A percentile compares a stretch with the other conserved stretches of the same genome.
Evolutionary conservation across 2,888 invertebrate genomes (phyloP).

Genomic region (Smittia aterrima): DNA sequence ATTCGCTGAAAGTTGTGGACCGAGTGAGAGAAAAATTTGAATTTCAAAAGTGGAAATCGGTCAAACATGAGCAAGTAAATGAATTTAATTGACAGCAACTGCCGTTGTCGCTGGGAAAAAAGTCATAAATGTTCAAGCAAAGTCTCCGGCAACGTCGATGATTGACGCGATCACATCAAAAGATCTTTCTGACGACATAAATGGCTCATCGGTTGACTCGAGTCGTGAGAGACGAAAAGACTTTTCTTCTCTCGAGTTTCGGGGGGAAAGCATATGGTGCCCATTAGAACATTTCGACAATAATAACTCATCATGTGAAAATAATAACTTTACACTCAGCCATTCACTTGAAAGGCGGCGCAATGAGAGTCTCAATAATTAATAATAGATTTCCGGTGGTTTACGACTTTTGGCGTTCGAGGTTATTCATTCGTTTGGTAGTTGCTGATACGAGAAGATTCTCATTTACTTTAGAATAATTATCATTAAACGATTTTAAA

Average conservation of each 20-base stretch:
- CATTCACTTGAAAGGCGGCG: conserved; percentile 16
- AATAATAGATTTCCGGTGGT: conserved; percentile 37
- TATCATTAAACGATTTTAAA: not conserved
- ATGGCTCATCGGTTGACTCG: not conserved
- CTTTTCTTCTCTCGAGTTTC: not conserved
- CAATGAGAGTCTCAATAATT: conserved; percentile 27
- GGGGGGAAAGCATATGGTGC: conserved; percentile 15
- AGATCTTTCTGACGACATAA: conserved; percentile 6
- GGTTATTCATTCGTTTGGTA: not conserved
- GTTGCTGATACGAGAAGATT: not conserved
- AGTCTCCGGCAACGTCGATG: not conserved
- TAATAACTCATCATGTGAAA: conserved; percentile 10
- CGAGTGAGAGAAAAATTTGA: not conserved
- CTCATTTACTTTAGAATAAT: too few relatives aligned
- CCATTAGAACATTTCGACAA: conserved; percentile 22
- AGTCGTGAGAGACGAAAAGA: not conserved
- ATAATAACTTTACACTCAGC: not conserved
- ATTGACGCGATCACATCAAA: conserved; percentile 33
- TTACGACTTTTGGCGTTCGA: conserved; percentile 16
- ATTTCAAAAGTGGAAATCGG: not conserved
- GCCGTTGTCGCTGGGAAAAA: not conserved
- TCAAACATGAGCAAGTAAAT: not conserved
- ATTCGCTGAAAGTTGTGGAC: not conserved
- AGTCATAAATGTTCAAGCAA: not conserved
- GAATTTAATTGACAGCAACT: not conserved